Percentiles rank a stretch among this genome's conserved stretches.
Evolutionary conservation across 2,797 vertebrate genomes (phyloP).

Genomic region (Malacoraja senta): DNA sequence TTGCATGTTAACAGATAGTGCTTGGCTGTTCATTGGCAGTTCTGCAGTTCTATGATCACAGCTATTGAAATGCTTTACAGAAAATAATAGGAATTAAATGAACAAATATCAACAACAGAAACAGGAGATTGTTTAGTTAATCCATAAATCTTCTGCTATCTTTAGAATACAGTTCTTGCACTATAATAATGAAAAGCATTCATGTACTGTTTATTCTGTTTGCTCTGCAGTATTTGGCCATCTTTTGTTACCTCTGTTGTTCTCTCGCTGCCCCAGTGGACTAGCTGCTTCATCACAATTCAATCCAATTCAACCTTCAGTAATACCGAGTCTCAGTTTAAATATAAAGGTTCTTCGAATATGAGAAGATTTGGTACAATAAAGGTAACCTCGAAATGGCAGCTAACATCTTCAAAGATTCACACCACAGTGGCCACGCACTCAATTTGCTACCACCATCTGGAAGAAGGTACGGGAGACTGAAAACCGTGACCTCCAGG

Average conservation of each 20-base stretch:
- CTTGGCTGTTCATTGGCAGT: neutral
- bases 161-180: neutral
- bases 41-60: neutral
- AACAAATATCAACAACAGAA: constrained; percentile 14
- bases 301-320: neutral
- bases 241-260: neutral
- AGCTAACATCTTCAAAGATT: too few relatives aligned
- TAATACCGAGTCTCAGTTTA: too few relatives aligned
- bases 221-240: neutral
- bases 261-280: neutral
- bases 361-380: neutral
- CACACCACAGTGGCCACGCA: too few relatives aligned
- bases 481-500: too few relatives aligned
- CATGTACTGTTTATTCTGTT: constrained; percentile 3
- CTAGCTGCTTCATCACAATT: constrained; percentile 1
- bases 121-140: constrained; percentile 23
- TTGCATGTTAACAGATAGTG: neutral
- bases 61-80: neutral
- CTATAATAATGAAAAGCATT: neutral
- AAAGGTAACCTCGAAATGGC: too few relatives aligned
- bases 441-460: too few relatives aligned
- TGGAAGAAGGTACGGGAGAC: too few relatives aligned
- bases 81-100: neutral
- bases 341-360: neutral
- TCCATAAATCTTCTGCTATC: constrained; percentile 25